phyloP scores from a whole-genome alignment of 2,797 vertebrate genomes.

The Eremophila alpestris region DNA sequence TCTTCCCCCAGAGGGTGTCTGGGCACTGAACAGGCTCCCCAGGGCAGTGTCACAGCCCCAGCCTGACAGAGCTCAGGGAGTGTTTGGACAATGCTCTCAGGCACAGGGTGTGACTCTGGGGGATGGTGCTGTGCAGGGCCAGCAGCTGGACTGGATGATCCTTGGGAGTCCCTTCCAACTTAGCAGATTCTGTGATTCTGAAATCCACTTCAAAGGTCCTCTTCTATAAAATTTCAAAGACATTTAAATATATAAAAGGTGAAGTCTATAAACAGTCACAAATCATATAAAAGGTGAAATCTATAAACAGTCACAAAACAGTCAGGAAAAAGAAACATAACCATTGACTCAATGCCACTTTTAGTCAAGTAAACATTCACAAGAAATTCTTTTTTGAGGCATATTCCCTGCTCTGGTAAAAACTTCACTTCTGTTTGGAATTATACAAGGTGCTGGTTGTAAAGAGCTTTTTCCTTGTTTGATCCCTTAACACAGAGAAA shows the following conservation, averaged over 20 bases:
- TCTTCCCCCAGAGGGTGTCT: neutral
- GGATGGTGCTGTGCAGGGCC: too few species aligned
- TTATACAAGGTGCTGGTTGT: neutral
- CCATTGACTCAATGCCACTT: neutral
- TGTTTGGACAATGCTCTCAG: neutral
- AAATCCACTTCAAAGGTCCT: neutral
- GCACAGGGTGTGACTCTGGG: neutral
- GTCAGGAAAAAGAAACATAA: neutral
- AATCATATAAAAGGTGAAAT: neutral
- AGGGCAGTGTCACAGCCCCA: neutral
- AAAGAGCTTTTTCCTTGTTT: neutral
- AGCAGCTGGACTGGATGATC: neutral
- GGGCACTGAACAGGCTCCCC: neutral
- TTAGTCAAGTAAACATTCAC: neutral
- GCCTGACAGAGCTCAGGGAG: neutral
- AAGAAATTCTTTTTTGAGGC: neutral
- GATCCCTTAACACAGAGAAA: neutral
- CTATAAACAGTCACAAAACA: neutral
- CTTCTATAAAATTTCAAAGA: neutral
- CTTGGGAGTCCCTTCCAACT: too few species aligned
- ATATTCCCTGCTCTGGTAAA: neutral
- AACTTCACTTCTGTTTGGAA: neutral
- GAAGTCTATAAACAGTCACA: too few species aligned
- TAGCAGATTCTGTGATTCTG: neutral
- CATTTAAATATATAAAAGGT: neutral